Evolutionary conservation across 2,888 invertebrate species (phyloP).

Genomic region (Arctia plantaginis): DNA sequence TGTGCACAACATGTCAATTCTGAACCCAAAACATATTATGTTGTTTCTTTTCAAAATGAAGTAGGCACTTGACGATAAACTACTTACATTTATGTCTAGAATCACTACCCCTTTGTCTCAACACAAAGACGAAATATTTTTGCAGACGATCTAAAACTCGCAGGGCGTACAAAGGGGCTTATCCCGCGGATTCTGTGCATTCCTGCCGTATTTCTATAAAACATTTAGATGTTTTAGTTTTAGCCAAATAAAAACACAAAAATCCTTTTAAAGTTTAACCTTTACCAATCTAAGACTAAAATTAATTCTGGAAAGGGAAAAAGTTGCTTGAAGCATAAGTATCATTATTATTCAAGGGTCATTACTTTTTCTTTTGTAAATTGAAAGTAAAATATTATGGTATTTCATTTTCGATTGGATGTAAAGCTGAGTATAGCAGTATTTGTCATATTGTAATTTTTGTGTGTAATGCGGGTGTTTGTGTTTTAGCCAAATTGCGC

Average conservation of each 20-base stretch:
- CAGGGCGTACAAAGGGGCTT: not conserved
- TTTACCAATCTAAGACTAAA: conserved; percentile 9
- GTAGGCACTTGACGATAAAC: not conserved
- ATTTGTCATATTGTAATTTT: too few species aligned
- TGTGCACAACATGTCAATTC: not conserved
- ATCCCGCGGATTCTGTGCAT: not conserved
- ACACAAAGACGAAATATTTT: not conserved
- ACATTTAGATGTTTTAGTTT: not conserved
- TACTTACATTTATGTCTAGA: not conserved
- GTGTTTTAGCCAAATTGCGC: too few species aligned
- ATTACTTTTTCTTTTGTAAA: conserved; percentile 10
- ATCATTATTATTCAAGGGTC: conserved; percentile 8
- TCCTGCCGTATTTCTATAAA: not conserved
- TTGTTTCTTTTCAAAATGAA: not conserved
- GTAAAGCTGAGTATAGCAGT: too few species aligned
- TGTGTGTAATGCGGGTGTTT: too few species aligned
- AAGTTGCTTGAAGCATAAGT: not conserved
- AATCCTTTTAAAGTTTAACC: not conserved
- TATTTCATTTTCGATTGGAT: too few species aligned
- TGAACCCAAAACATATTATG: too few species aligned
- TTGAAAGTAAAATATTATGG: conserved; percentile 5
- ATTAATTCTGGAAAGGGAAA: not conserved
- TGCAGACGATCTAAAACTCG: not conserved
- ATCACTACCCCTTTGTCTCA: not conserved
- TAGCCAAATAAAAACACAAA: not conserved